A percentile compares a stretch with the other conserved stretches of the same genome.
Evolutionary conservation across 2,888 invertebrate genomes (phyloP).

Genomic region (Minunthozetes semirufus): DNA sequence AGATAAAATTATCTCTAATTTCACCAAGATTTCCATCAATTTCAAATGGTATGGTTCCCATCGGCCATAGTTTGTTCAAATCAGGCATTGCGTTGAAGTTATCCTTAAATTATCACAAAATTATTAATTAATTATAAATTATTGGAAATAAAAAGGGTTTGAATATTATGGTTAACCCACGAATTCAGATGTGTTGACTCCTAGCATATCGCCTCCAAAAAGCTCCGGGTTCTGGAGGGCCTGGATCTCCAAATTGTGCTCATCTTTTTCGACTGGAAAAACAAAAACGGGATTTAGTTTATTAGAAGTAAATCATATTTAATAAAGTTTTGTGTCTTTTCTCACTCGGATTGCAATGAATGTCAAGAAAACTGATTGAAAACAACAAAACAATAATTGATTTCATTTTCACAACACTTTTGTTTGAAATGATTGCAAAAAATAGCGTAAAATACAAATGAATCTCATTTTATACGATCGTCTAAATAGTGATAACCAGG

Average conservation of each 20-base stretch:
- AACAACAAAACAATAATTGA: too few species aligned
- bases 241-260: conserved; percentile 4
- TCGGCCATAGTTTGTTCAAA: conserved; percentile 35
- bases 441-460: too few species aligned
- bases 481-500: too few species aligned
- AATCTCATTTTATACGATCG: too few species aligned
- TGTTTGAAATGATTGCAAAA: too few species aligned
- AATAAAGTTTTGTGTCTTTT: too few species aligned
- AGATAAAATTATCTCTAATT: neutral
- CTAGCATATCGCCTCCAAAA: conserved; percentile 33
- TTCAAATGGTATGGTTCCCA: conserved; percentile 38
- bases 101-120: neutral
- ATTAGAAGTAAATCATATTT: too few species aligned
- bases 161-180: neutral
- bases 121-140: neutral
- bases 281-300: too few species aligned
- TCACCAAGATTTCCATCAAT: conserved; percentile 37
- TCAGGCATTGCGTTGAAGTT: conserved; percentile 36
- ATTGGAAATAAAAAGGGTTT: neutral
- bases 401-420: too few species aligned
- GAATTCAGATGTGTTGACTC: neutral
- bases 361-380: too few species aligned
- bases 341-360: too few species aligned
- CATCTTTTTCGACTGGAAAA: too few species aligned
- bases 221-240: conserved; percentile 31